These are phyloP conservation scores for Cryptocephalus primarius DNA, from an alignment of 2,888 invertebrate species.

Conservation along the genomic window DNA sequence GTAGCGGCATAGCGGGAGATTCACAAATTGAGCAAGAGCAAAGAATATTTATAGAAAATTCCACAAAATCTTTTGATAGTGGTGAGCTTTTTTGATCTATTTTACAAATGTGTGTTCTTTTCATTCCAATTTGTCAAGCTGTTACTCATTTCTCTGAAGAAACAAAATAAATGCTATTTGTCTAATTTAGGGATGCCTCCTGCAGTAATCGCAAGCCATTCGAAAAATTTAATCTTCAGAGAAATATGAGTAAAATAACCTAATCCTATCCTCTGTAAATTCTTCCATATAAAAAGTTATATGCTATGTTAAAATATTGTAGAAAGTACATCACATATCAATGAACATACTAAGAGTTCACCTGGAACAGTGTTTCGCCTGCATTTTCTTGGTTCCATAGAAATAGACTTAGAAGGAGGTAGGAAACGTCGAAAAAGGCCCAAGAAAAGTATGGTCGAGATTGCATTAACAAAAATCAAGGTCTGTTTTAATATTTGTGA, in stretches of 20 bases:
- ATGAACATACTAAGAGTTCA: no score
- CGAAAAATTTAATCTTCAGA: no score
- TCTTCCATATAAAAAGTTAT: no score
- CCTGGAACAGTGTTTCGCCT: constrained; percentile 67
- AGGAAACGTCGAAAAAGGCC: constrained; percentile 62
- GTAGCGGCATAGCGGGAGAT: constrained; percentile 31
- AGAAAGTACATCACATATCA: no score
- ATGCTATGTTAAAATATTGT: no score
- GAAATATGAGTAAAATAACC: no score
- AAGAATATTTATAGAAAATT: not conserved
- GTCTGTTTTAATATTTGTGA: constrained; percentile 39
- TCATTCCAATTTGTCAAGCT: not conserved
- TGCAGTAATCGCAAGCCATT: not conserved
- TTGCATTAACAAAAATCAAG: constrained; percentile 79
- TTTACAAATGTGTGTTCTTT: not conserved
- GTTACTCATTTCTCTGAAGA: not conserved
- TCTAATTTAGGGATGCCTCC: not conserved
- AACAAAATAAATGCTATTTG: not conserved
- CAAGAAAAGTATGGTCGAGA: constrained; percentile 84
- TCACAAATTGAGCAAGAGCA: constrained; percentile 22
- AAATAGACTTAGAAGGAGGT: constrained; percentile 70
- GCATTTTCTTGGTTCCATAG: constrained; percentile 74
- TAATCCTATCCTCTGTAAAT: no score
- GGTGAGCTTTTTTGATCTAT: not conserved
- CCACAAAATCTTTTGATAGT: not conserved